Conservation (phyloP, 2,888 invertebrate species). For the Sarcophaga subvicina region DNA sequence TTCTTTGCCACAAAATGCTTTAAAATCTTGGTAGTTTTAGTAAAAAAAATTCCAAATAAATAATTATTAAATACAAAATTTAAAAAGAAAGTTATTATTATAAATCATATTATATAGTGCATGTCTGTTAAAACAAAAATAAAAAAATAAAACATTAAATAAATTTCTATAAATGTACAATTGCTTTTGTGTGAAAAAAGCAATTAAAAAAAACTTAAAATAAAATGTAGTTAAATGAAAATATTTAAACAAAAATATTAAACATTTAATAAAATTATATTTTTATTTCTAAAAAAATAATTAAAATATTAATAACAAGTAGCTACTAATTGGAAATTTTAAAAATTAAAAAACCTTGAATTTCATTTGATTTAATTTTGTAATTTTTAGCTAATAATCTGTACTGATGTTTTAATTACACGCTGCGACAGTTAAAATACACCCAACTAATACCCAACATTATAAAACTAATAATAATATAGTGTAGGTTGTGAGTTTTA, state of each 20-base stretch:
- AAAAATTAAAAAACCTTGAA: not conserved
- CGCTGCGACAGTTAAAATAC: too few species aligned
- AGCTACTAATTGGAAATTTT: not conserved
- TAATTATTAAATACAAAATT: not conserved
- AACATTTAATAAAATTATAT: not conserved
- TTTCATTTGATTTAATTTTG: too few species aligned
- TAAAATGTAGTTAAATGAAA: conserved; percentile 40
- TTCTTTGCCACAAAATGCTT: conserved; percentile 29
- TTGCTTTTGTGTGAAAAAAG: conserved; percentile 49
- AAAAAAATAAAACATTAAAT: not conserved
- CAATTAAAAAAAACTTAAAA: not conserved
- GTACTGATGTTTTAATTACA: too few species aligned
- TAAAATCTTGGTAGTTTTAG: conserved; percentile 35
- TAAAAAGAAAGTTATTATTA: conserved; percentile 3
- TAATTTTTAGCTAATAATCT: too few species aligned
- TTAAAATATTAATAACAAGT: conserved; percentile 1
- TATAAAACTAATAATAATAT: too few species aligned
- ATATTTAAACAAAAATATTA: not conserved
- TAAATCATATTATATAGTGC: conserved; percentile 29
- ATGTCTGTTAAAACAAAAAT: conserved; percentile 36
- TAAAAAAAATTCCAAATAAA: conserved; percentile 10
- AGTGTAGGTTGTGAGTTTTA: too few species aligned
- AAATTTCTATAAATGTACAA: conserved; percentile 7
- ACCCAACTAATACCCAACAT: too few species aligned
- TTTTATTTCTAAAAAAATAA: conserved; percentile 11